Base-by-base conservation (phyloP, 2,797 vertebrate genomes). In the Acipenser ruthenus region DNA sequence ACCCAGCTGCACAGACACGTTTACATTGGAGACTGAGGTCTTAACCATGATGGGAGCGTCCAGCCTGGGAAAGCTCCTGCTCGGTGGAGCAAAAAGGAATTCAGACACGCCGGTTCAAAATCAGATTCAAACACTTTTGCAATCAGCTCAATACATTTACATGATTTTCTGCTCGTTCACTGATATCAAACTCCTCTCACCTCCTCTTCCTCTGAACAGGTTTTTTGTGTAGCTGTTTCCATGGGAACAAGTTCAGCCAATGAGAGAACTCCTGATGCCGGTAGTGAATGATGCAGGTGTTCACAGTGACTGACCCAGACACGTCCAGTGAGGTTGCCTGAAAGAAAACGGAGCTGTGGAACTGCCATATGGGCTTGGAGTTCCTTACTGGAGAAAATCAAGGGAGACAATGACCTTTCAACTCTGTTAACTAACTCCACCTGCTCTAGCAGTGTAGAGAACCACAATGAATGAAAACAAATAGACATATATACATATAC, bases 221-320 rank as follows among this genome's bases (percentile, higher is more conserved):
- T 74, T 87, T 87, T 1, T 72, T 83, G 71, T 62, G 81, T 56
- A 87, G 75, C 75, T 83, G 87, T 64, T 94, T 89, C 86, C 92
- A 88, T 66, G 93, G 87, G 80, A 98, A 80, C 68, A 97, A 86
- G 66, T 90, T 85, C 64, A 96, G 79, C 97, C 97, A 99, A 76
- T 92, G 96, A 0, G 93, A 93, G 75, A 98, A 98, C 83, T 99
- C 97, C 75, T 95, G 95, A 82, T 98, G 96, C 70, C 97, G 94
- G 74, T 98, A 99, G 87, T 99, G 95, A 78, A 98, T 86, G 75
- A 97, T 97, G 82, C 95, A 99, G 62, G 96, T 99, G 78, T 89
- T 97, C 78, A 97, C 83, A 48, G 89, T 79, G 59, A 97, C 78
- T 0, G 91, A 91, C 58, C 92, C 92, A 0, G 91, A 91, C 68